These are phyloP conservation scores for Chrysochloris asiatica DNA, from an alignment of 2,113 vertebrate genomes.

Conservation along the genomic window DNA sequence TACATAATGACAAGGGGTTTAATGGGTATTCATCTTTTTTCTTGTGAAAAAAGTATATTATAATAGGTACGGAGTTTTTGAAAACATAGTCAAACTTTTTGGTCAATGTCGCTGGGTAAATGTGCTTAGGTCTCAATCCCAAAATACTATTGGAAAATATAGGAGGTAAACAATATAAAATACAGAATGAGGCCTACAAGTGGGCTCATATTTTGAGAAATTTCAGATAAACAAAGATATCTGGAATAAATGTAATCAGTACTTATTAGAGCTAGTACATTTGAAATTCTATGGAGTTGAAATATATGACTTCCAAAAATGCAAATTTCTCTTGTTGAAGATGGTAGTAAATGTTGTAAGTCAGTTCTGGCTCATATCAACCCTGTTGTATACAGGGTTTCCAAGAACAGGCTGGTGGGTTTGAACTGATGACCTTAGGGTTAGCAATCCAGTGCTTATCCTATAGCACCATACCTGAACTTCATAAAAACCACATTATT, in stretches of 20 bases:
- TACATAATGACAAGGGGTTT: not conserved
- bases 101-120: not conserved
- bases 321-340: not conserved
- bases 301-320: not conserved
- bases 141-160: not conserved
- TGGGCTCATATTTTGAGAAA: not conserved
- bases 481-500: not conserved
- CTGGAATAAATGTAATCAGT: not conserved
- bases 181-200: not conserved
- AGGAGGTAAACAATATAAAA: not conserved
- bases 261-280: not conserved
- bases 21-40: not conserved
- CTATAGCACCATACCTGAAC: no score
- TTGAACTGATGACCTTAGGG: no score
- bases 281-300: not conserved
- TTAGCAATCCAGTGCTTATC: no score
- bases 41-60: not conserved
- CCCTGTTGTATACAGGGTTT: no score
- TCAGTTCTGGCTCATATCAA: no score
- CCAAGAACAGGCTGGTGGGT: no score
- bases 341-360: no score
- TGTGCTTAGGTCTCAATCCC: not conserved
- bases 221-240: not conserved
- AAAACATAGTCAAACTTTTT: not conserved
- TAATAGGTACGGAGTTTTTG: not conserved